phyloP scores from a whole-genome alignment of 2,113 vertebrate species.

The Coracopsis vasa region DNA sequence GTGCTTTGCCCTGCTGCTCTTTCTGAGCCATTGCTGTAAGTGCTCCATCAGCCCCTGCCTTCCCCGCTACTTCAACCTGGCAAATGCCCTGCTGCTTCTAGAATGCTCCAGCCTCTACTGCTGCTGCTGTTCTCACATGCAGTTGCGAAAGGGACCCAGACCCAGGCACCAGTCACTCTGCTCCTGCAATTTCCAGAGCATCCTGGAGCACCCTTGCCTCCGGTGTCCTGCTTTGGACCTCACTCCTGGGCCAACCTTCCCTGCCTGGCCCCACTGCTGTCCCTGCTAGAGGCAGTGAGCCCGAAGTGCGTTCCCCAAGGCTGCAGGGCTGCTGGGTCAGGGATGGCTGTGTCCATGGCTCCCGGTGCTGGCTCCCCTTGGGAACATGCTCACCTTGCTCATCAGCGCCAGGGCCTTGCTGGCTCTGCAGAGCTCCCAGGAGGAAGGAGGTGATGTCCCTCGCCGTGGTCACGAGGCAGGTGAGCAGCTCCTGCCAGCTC shows the following conservation, averaged over 20 bases:
- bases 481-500: slow-evolving; percentile 61
- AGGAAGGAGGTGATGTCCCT: slow-evolving; percentile 79
- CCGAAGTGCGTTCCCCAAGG: neutral
- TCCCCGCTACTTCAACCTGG: neutral
- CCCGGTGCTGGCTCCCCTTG: accelerated
- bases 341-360: neutral
- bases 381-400: slow-evolving; percentile 57
- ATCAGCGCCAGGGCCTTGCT: neutral
- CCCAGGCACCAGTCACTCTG: neutral
- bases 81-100: neutral
- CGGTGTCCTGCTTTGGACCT: neutral
- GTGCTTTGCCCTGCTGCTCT: neutral
- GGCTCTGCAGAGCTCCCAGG: slow-evolving; percentile 78
- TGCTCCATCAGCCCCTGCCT: neutral
- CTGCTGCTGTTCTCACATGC: neutral
- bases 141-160: neutral
- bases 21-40: neutral
- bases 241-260: neutral
- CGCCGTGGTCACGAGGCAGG: slow-evolving; percentile 59
- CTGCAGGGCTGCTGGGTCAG: neutral
- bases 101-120: neutral
- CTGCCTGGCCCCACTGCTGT: neutral
- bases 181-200: neutral
- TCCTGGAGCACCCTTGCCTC: neutral
- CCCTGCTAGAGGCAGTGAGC: neutral